These are phyloP conservation scores for Leucopsar rothschildi DNA, from an alignment of 2,113 vertebrate genomes.

Conservation along the genomic window DNA sequence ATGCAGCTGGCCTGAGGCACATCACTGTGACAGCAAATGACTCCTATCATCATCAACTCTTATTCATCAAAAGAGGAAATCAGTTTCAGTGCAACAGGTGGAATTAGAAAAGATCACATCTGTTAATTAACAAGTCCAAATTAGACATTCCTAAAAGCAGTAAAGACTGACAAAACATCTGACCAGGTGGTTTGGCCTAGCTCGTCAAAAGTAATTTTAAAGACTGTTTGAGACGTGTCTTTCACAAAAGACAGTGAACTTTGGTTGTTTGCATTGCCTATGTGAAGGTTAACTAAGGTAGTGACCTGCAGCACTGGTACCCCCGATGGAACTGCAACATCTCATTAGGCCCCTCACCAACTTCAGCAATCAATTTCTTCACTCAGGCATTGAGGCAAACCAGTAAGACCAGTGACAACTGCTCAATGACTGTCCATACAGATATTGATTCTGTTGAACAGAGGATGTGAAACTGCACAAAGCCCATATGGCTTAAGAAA, in stretches of 20 bases:
- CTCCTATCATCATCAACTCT: background rate
- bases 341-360: background rate
- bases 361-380: background rate
- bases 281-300: background rate
- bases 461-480: background rate
- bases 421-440: background rate
- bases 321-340: background rate
- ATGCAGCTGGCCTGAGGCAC: background rate
- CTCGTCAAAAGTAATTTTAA: background rate
- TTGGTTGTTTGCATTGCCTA: background rate
- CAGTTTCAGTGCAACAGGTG: background rate
- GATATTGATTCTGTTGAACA: background rate
- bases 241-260: background rate
- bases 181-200: background rate
- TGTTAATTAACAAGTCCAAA: background rate
- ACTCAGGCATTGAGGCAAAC: background rate
- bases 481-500: background rate
- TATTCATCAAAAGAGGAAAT: background rate
- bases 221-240: background rate
- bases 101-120: background rate
- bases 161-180: background rate
- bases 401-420: background rate
- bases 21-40: background rate
- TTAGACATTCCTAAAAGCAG: background rate
- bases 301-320: background rate